A percentile compares a stretch with the other conserved stretches of the same genome.
phyloP scores from a whole-genome alignment of 2,797 vertebrate species.

The Nothura maculosa region DNA sequence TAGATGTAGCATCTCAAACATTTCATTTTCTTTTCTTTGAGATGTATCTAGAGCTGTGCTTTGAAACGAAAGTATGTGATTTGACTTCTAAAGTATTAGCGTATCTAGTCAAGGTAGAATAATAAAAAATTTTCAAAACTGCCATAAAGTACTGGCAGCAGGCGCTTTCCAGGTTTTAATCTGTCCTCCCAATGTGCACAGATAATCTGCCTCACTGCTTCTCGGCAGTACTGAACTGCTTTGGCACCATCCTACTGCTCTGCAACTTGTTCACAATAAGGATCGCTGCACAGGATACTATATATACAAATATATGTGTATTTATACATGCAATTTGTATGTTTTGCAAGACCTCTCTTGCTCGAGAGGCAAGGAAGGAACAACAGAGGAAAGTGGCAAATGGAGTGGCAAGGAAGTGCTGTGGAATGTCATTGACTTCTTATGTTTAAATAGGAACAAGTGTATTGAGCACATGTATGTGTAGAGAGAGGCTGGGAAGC shows the following conservation, averaged over 20 bases:
- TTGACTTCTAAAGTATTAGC: neutral
- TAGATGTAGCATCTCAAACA: neutral
- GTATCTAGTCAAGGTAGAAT: neutral
- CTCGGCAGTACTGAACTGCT: neutral
- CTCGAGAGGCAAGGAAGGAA: neutral
- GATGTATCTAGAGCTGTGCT: neutral
- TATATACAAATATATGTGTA: too few species aligned
- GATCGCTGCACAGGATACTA: neutral
- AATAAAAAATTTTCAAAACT: neutral
- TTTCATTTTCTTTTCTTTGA: neutral
- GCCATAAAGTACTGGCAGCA: neutral
- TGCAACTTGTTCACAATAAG: neutral
- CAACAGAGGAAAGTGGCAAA: neutral
- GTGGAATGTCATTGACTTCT: neutral
- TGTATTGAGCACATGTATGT: neutral
- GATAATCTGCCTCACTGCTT: neutral
- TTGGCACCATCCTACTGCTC: neutral
- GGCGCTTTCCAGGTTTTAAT: neutral
- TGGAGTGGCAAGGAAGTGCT: neutral
- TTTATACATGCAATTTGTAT: too few species aligned
- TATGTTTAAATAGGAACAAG: neutral
- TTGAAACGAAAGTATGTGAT: neutral
- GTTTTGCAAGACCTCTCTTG: neutral
- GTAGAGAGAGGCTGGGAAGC: neutral
- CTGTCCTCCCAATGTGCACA: neutral